Conservation (phyloP, 2,888 invertebrate genomes). For the Pseudanteris insignis region DNA sequence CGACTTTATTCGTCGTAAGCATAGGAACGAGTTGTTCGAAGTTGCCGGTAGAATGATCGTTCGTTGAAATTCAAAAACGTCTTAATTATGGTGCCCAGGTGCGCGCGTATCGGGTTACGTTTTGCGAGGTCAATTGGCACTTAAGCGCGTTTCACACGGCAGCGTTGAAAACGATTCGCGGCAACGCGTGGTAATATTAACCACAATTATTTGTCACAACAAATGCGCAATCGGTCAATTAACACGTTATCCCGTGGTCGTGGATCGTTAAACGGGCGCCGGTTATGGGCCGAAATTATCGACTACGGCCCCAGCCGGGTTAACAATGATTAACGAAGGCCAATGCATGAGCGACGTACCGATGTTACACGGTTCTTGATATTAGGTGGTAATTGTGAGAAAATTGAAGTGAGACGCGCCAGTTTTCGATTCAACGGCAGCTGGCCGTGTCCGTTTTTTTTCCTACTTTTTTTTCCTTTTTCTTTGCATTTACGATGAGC, state of each 20-base stretch:
- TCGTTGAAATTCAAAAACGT: conserved; percentile 42
- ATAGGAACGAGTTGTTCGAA: conserved; percentile 19
- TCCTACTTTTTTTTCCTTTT: too few species aligned
- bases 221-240: conserved; percentile 21
- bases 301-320: conserved; percentile 3
- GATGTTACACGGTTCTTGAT: conserved; percentile 1
- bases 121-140: conserved; percentile 32
- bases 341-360: not conserved
- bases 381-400: conserved; percentile 32
- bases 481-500: not conserved
- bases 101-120: conserved; percentile 27
- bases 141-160: conserved; percentile 36
- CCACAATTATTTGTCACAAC: too few species aligned
- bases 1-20: conserved; percentile 24
- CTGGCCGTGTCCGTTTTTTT: conserved; percentile 4
- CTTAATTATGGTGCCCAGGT: conserved; percentile 42
- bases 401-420: conserved; percentile 1
- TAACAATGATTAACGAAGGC: not conserved
- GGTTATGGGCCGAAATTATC: conserved; percentile 26
- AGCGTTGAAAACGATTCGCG: conserved; percentile 15
- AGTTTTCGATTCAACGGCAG: conserved; percentile 13
- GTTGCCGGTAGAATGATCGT: conserved; percentile 20
- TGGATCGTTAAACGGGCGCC: conserved; percentile 3
- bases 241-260: conserved; percentile 2
- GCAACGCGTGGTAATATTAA: not conserved